Evolutionary conservation across 1,140 invertebrate genomes (phyloP).

Genomic region (Elysia chlorotica): DNA sequence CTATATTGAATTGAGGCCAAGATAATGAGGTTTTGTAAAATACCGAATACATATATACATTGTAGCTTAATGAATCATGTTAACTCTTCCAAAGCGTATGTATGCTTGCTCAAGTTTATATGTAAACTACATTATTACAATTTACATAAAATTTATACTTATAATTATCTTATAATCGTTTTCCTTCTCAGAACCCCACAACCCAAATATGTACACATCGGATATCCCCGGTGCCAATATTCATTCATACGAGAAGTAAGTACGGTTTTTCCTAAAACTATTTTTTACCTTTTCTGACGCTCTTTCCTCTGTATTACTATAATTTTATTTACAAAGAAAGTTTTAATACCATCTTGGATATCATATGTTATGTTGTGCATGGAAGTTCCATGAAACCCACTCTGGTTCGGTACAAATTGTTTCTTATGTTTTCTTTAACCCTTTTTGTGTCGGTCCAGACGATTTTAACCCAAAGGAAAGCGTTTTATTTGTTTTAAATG

Average conservation of each 20-base stretch:
- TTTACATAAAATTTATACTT: background rate
- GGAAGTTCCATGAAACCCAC: too few species aligned
- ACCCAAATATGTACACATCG: slow-evolving; percentile 40
- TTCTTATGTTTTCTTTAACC: too few species aligned
- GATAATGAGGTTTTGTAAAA: too few species aligned
- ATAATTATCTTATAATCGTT: background rate
- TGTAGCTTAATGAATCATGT: background rate
- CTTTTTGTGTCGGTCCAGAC: too few species aligned
- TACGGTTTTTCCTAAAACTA: background rate
- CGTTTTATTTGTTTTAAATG: too few species aligned
- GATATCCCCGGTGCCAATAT: slow-evolving; percentile 44
- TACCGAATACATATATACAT: too few species aligned
- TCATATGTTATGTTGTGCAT: too few species aligned
- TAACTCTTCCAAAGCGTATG: background rate
- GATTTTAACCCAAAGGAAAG: too few species aligned
- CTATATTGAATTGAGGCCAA: too few species aligned
- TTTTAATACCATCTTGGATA: background rate
- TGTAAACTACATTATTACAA: background rate
- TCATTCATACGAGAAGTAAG: slow-evolving; percentile 49
- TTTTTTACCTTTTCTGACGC: background rate
- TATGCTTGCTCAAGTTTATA: background rate
- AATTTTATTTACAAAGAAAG: background rate
- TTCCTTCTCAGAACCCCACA: slow-evolving; percentile 28
- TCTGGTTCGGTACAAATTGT: background rate
- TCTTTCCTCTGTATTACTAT: background rate